A percentile compares a stretch with the other conserved stretches of the same genome.
Conservation (phyloP, 1,140 invertebrate genomes). For the Arion vulgaris region DNA sequence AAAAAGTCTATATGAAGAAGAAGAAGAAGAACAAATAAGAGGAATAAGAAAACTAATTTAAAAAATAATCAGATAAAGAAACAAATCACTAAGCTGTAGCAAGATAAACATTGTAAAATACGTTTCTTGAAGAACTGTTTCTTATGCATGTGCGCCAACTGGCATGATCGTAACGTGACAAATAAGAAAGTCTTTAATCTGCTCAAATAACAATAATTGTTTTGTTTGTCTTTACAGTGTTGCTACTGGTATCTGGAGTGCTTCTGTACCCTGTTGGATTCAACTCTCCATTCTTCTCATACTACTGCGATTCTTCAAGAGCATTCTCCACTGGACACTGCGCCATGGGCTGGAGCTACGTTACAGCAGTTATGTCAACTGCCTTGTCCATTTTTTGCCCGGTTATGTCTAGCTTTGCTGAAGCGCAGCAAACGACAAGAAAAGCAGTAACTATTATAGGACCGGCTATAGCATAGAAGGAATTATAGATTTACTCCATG, state of each 20-base stretch:
- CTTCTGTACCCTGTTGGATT: slow-evolving; percentile 73
- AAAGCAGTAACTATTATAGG: background rate
- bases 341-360: slow-evolving; percentile 72
- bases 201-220: no score
- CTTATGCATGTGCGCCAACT: no score
- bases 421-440: slow-evolving; percentile 34
- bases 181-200: no score
- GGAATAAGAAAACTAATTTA: no score
- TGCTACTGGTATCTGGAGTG: slow-evolving; percentile 61
- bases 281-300: slow-evolving; percentile 66
- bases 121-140: no score
- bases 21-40: no score
- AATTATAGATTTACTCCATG: no score
- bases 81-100: no score
- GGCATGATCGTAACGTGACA: no score
- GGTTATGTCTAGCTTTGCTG: slow-evolving; percentile 63
- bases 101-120: no score
- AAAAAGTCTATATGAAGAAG: no score
- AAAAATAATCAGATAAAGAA: no score
- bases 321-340: slow-evolving; percentile 68
- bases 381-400: slow-evolving; percentile 72
- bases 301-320: slow-evolving; percentile 64
- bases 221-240: slow-evolving; percentile 59
- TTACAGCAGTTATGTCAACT: slow-evolving; percentile 70
- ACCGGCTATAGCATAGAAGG: background rate